Evolutionary conservation across 2,797 vertebrate species (phyloP), one percentile per base, ranked within the genome.

Genomic region (Trematomus bernacchii): DNA sequence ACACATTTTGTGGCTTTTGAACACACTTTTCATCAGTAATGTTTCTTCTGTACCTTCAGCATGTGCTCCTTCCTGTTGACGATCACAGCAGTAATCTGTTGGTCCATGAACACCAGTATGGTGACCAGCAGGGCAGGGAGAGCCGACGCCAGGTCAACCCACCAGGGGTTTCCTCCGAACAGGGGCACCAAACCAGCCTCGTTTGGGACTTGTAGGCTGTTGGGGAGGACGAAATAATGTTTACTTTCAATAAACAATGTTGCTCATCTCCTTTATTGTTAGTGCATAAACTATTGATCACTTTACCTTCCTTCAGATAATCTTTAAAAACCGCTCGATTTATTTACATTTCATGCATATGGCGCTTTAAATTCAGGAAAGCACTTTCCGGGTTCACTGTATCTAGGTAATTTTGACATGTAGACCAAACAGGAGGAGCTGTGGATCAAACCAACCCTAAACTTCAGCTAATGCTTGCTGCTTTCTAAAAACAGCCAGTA

Each of bases 51-150:
- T 75, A 98, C 98, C 96, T 98, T 99, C 37, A 99, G 96, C 83
- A 97, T 99, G 92, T 99, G 96, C 84, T 99, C 98, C 87, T 99
- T 99, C 91, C 98, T 96, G 93, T 99, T 99, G 89, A 99, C 96
- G 1, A 99, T 99, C 76, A 99, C 98, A 0, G 97, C 98, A 0
- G 98, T 99, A 83, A 99, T 99, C 89, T 99, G 98, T 84, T 99
- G 98, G 94, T 99, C 98, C 98, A 99, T 99, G 88, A 99, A 99
- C 83, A 99, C 94, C 86, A 99, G 95, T 66, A 99, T 99, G 75
- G 98, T 99, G 83, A 99, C 97, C 72, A 99, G 94, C 70, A 99
- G 93, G 0, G 98, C 98, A 1, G 98, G 98, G 59, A 99, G 93
- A 33, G 96, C 95, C 0, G 98, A 94, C 0, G 96, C 97, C 77